Evolutionary conservation across 2,888 invertebrate genomes (phyloP), one percentile per base, ranked within the genome.

Genomic region (Dusona sp.): DNA sequence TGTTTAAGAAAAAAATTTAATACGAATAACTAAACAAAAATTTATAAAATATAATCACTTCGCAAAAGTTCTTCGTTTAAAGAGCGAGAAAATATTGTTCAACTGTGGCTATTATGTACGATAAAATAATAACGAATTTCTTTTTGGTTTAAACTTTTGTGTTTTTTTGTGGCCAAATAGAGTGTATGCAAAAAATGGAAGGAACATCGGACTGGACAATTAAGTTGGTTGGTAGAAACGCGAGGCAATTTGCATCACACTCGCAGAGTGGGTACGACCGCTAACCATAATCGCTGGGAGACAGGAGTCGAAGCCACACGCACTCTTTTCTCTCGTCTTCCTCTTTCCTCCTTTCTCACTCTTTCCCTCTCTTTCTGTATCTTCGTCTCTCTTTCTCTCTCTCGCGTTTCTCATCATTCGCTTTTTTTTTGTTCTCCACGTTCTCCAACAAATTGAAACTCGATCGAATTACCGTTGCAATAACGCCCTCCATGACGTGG

Each of bases 151-250:
- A 19, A 19, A 16, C 29, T 70, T 70, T 19, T 2, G 16, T n/a
- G 51, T 19, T 72, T 72, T 29, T 33, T 72, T 11, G 33, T 16
- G 48, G 19, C 22, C 25, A 51, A 51, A 72, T 61, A 61, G 61
- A 29, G 61, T 61, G 61, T 61, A 61, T 29, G 61, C 16, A 29
- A 61, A 61, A 61, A 87, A 86, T 87, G 88, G 36, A 54, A 48
- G 22, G 54, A 73, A 87, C 85, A 88, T 88, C 90, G 84, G 82
- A 87, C 82, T 74, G 85, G 88, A 88, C 89, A 89, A 91, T 90
- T 90, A 91, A 90, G 87, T 86, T 88, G 75, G 86, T 88, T 89
- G 89, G 88, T 88, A 88, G 85, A 84, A 88, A 89, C 74, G 88
- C 86, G 61, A 83, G 86, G 84, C 87, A 89, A 91, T 91, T 90